phyloP scores from a whole-genome alignment of 1,140 invertebrate genomes.

The Pachyrhynchus sulphureomaculatus region DNA sequence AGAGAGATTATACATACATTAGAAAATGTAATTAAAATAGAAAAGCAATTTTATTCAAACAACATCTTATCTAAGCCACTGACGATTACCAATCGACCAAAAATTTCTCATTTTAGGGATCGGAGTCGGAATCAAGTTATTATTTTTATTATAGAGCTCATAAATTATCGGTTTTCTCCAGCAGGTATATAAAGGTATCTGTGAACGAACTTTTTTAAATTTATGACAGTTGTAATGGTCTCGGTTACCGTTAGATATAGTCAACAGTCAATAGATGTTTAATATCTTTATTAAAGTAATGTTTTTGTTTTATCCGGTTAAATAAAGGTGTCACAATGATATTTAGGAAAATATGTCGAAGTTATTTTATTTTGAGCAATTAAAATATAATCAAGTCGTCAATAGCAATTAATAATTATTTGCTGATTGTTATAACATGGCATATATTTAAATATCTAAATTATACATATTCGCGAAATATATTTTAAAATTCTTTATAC shows the following conservation, averaged over 20 bases:
- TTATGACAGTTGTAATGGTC: slow-evolving; percentile 24
- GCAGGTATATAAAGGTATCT: slow-evolving; percentile 30
- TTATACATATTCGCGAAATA: too few relatives aligned
- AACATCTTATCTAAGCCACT: slow-evolving; percentile 3
- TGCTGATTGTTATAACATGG: too few relatives aligned
- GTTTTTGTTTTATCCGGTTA: not conserved
- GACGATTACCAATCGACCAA: slow-evolving; percentile 1
- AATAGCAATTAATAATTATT: too few relatives aligned
- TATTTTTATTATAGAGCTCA: slow-evolving; percentile 24
- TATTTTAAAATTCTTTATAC: too few relatives aligned
- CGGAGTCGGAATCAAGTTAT: slow-evolving; percentile 26
- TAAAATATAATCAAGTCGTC: too few relatives aligned
- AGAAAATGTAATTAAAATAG: too few relatives aligned
- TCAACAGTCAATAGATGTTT: slow-evolving; percentile 6
- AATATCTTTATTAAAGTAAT: slow-evolving; percentile 16
- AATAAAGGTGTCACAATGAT: too few relatives aligned
- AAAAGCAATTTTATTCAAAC: too few relatives aligned
- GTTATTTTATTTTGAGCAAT: too few relatives aligned
- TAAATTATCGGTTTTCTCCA: slow-evolving; percentile 24
- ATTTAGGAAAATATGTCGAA: too few relatives aligned
- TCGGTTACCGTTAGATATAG: slow-evolving; percentile 22
- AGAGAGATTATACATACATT: too few relatives aligned
- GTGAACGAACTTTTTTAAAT: slow-evolving; percentile 32
- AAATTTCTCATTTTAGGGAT: not conserved
- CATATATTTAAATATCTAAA: too few relatives aligned